These are phyloP conservation scores for Marmota monax DNA, from an alignment of 2,113 vertebrate species.

Conservation along the genomic window DNA sequence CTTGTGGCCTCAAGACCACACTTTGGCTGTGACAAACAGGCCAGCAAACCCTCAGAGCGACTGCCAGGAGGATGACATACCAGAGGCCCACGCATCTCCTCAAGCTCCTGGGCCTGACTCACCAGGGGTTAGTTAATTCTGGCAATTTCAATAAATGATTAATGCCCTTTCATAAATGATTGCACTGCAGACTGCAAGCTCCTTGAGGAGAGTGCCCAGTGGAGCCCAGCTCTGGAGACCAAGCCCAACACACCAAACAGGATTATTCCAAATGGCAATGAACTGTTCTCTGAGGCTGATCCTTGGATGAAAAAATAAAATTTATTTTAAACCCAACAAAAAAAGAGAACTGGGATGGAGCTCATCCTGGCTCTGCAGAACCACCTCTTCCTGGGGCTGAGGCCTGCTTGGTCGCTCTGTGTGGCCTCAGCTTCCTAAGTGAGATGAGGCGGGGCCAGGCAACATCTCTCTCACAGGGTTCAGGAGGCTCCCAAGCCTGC, in stretches of 20 bases:
- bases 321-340: neutral
- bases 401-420: accelerated
- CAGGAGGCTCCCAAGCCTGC: neutral
- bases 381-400: neutral
- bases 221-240: neutral
- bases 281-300: neutral
- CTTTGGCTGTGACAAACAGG: accelerated
- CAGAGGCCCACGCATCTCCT: neutral
- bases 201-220: neutral
- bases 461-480: neutral
- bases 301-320: conserved; percentile 38
- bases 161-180: too few relatives aligned
- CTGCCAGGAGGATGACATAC: neutral
- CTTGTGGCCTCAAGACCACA: too few relatives aligned
- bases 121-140: neutral
- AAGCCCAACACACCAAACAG: too few relatives aligned
- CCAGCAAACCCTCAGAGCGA: neutral
- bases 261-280: neutral
- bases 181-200: neutral
- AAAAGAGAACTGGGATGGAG: neutral
- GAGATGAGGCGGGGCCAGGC: too few relatives aligned
- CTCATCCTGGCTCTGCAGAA: accelerated
- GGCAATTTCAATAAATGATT: neutral
- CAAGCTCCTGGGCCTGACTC: neutral
- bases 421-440: neutral